Conservation (phyloP, 2,888 invertebrate species). For the Isoperla grammatica region DNA sequence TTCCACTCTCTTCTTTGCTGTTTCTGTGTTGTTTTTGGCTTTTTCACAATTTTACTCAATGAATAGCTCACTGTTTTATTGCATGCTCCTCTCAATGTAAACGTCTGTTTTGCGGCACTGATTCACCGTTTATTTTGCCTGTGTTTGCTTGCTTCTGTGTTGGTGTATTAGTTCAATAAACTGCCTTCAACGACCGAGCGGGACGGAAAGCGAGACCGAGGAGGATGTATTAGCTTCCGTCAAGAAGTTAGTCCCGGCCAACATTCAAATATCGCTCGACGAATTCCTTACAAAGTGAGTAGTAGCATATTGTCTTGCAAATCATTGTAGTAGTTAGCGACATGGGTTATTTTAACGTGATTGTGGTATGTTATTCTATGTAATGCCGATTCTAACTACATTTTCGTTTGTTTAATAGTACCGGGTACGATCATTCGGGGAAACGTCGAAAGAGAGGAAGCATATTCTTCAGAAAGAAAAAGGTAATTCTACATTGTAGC, state of each 20-base stretch:
- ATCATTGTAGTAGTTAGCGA: background rate
- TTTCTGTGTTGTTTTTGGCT: too few relatives aligned
- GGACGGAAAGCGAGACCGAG: constrained; percentile 73
- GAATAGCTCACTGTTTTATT: too few relatives aligned
- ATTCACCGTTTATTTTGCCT: too few relatives aligned
- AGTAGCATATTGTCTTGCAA: constrained; percentile 26
- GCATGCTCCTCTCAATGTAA: too few relatives aligned
- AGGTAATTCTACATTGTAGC: too few relatives aligned
- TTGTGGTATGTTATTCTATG: background rate
- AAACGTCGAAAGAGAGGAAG: constrained; percentile 85
- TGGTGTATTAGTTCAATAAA: constrained; percentile 14
- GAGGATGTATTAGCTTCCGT: constrained; percentile 53
- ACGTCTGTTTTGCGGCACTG: too few relatives aligned
- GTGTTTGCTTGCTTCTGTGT: constrained; percentile 11
- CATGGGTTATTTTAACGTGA: background rate
- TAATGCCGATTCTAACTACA: background rate
- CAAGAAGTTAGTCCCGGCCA: constrained; percentile 37
- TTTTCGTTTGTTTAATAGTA: constrained; percentile 23
- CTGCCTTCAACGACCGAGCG: constrained; percentile 47
- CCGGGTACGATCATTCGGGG: constrained; percentile 59
- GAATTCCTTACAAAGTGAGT: constrained; percentile 47
- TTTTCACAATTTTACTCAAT: too few relatives aligned
- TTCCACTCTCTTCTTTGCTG: too few relatives aligned
- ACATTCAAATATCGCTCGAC: constrained; percentile 43
- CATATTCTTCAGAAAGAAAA: constrained; percentile 86